These are phyloP conservation scores for Fringilla coelebs DNA, from an alignment of 2,797 vertebrate genomes.

Conservation along the genomic window DNA sequence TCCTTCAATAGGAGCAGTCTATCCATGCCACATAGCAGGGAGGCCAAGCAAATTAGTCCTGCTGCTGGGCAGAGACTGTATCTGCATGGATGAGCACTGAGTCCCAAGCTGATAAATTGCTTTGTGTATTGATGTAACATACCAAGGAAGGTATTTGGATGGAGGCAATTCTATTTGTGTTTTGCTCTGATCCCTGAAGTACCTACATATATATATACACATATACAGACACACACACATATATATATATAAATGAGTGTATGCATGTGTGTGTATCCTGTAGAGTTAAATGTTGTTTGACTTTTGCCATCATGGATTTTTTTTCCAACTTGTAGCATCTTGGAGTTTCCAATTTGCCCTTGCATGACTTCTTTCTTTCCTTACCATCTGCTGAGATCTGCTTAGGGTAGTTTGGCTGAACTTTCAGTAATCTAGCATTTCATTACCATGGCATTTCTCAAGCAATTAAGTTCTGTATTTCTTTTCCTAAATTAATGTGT, in stretches of 20 bases:
- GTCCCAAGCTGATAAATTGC: neutral
- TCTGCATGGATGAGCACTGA: neutral
- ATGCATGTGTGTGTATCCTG: neutral
- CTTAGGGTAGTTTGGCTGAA: neutral
- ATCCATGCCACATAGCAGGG: neutral
- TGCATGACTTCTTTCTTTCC: neutral
- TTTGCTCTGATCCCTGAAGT: neutral
- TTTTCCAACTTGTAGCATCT: neutral
- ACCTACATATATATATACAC: fast-evolving
- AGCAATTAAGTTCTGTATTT: neutral
- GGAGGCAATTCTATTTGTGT: neutral
- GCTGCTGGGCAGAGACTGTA: neutral
- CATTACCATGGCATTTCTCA: neutral
- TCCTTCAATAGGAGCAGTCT: neutral
- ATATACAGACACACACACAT: fast-evolving
- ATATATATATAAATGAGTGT: fast-evolving
- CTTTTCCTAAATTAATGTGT: neutral
- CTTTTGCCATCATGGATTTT: neutral
- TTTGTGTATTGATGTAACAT: neutral
- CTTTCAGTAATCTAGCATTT: neutral
- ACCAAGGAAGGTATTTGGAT: neutral
- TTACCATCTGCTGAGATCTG: neutral
- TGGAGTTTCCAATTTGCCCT: neutral
- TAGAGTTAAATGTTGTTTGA: neutral
- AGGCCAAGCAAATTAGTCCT: neutral